A percentile compares a stretch with the other conserved stretches of the same genome.
Evolutionary conservation across 2,113 vertebrate species (phyloP).

Genomic region (Eudyptes chrysolophus): DNA sequence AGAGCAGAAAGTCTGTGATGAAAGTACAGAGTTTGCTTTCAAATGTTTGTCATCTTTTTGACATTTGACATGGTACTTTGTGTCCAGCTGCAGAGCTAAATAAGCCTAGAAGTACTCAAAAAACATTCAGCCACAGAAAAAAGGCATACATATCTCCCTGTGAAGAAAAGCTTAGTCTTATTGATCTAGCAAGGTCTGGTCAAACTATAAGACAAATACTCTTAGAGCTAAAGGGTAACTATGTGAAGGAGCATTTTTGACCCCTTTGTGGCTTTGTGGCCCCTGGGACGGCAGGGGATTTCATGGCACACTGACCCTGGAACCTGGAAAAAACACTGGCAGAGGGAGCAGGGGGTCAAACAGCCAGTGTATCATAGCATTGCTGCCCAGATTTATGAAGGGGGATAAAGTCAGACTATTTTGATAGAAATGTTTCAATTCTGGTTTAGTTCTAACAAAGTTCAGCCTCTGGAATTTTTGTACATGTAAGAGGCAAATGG

Average conservation of each 20-base stretch:
- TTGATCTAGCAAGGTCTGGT: not conserved
- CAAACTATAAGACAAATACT: not conserved
- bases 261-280: not conserved
- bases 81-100: not conserved
- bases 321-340: not conserved
- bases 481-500: not conserved
- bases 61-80: not conserved
- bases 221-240: not conserved
- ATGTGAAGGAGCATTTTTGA: not conserved
- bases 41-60: slow-evolving; percentile 5
- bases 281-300: not conserved
- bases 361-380: not conserved
- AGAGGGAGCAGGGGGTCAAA: not conserved
- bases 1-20: not conserved
- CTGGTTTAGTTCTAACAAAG: not conserved
- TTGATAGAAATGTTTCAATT: not conserved
- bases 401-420: not conserved
- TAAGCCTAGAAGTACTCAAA: not conserved
- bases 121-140: not conserved
- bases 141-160: not conserved
- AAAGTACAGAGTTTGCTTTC: slow-evolving; percentile 1
- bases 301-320: not conserved
- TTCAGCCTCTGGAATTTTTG: not conserved
- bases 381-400: not conserved
- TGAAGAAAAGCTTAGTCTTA: not conserved